A percentile compares a stretch with the other conserved stretches of the same genome.
phyloP scores from a whole-genome alignment of 2,888 invertebrate genomes.

The Halocaridina rubra region DNA sequence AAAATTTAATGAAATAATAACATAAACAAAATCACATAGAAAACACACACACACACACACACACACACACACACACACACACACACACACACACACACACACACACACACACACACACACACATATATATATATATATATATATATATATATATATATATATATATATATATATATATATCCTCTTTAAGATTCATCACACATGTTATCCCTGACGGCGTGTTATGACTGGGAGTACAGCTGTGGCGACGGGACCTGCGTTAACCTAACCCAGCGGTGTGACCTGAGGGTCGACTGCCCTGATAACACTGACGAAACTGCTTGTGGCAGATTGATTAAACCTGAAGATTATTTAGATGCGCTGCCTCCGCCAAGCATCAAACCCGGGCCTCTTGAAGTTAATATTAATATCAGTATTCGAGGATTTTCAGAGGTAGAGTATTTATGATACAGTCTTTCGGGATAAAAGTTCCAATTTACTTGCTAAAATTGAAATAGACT shows the following conservation, averaged over 20 bases:
- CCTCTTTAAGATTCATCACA: too few species aligned
- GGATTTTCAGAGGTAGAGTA: conserved; percentile 12
- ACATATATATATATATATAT: not conserved
- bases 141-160: not conserved
- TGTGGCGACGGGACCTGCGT: conserved; percentile 38
- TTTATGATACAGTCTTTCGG: too few species aligned
- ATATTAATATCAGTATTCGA: not conserved
- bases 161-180: not conserved
- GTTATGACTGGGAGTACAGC: conserved; percentile 24
- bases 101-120: not conserved
- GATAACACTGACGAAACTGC: not conserved
- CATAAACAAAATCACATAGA: too few species aligned
- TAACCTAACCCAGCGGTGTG: not conserved
- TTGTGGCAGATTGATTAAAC: not conserved
- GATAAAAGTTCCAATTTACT: too few species aligned
- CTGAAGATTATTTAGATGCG: not conserved
- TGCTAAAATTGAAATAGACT: too few species aligned
- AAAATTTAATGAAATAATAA: too few species aligned
- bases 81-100: too few species aligned
- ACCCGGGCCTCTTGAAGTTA: not conserved
- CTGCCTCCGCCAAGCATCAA: not conserved
- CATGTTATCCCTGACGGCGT: conserved; percentile 23
- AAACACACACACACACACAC: too few species aligned
- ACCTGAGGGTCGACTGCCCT: not conserved
- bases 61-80: too few species aligned